Evolutionary conservation across 2,888 invertebrate species (phyloP).

Genomic region (Diabrotica balteata): DNA sequence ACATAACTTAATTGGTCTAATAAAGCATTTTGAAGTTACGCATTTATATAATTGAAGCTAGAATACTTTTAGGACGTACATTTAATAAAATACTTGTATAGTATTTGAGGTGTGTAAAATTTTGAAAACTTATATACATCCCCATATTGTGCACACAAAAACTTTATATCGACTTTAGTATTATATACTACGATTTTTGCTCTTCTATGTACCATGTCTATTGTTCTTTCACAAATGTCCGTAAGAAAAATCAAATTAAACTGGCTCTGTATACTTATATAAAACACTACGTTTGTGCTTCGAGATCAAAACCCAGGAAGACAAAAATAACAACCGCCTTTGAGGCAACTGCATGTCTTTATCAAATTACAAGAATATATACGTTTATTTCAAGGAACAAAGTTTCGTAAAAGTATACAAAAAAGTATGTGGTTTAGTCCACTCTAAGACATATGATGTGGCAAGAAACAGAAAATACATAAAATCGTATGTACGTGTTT

Average conservation of each 20-base stretch:
- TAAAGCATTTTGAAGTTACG: too few species aligned
- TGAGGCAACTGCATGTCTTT: slow-evolving; percentile 43
- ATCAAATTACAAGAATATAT: slow-evolving; percentile 36
- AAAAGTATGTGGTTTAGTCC: slow-evolving; percentile 24
- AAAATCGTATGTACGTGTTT: slow-evolving; percentile 29
- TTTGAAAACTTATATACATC: too few species aligned
- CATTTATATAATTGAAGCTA: too few species aligned
- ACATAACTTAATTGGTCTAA: too few species aligned
- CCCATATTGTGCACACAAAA: too few species aligned
- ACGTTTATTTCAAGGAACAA: slow-evolving; percentile 38
- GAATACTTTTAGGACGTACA: too few species aligned
- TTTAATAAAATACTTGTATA: too few species aligned
- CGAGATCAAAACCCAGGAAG: slow-evolving; percentile 60
- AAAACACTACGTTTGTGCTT: slow-evolving; percentile 53
- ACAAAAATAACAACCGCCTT: slow-evolving; percentile 53
- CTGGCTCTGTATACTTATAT: slow-evolving; percentile 7
- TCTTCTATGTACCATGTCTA: background rate
- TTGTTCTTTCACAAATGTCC: background rate
- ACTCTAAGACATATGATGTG: slow-evolving; percentile 5
- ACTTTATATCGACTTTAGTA: too few species aligned
- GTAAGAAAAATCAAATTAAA: slow-evolving; percentile 5
- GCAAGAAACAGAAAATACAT: slow-evolving; percentile 30
- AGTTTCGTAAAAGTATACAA: slow-evolving; percentile 36
- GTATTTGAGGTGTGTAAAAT: too few species aligned
- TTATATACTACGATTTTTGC: background rate